These are phyloP conservation scores for Bucorvus abyssinicus DNA, from an alignment of 2,797 vertebrate species.

Conservation along the genomic window DNA sequence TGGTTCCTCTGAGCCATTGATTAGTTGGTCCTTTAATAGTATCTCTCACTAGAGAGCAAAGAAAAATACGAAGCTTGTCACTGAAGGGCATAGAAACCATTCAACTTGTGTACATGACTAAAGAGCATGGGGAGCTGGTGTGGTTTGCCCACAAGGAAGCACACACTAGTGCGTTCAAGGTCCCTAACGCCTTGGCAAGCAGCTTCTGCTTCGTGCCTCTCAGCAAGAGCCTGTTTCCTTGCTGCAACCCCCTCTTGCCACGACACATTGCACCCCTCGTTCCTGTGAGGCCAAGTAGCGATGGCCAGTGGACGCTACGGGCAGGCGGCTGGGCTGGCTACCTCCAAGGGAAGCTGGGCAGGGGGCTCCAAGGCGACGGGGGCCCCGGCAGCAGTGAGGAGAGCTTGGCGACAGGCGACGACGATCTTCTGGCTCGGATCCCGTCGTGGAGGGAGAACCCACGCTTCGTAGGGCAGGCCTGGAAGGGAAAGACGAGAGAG, in stretches of 20 bases:
- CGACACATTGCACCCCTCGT: too few species aligned
- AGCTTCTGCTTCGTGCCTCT: neutral
- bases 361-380: neutral
- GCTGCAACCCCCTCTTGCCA: too few species aligned
- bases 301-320: neutral
- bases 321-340: neutral
- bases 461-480: neutral
- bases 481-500: neutral
- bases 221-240: neutral
- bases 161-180: fast-evolving
- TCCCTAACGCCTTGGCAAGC: too few species aligned
- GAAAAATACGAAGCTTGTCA: fast-evolving
- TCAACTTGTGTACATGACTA: fast-evolving
- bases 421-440: neutral
- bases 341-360: too few species aligned
- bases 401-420: too few species aligned
- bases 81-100: neutral
- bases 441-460: neutral
- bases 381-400: neutral
- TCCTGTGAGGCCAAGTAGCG: neutral
- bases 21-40: neutral
- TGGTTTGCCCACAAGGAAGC: fast-evolving
- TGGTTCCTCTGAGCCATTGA: neutral
- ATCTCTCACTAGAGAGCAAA: neutral
- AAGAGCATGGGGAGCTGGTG: fast-evolving